Base-by-base conservation (phyloP, 2,113 vertebrate species). In the Columba livia region DNA sequence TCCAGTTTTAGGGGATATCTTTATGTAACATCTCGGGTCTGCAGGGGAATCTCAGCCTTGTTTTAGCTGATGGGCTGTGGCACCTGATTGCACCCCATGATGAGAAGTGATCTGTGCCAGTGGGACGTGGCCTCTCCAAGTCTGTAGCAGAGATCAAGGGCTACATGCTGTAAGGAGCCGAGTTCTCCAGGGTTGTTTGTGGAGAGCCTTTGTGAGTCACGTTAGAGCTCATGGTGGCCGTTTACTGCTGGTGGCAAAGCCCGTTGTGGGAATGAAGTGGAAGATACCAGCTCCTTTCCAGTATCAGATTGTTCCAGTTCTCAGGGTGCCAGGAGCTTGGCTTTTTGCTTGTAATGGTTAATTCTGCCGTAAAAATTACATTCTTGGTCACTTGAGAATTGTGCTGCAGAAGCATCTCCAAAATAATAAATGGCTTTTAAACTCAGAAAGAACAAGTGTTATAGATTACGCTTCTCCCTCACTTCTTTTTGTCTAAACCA, bases 341-440 rank as follows among this genome's bases (percentile, higher is more conserved):
- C 40, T 82, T 87, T 94, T 61, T 89, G 28, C 47, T 88, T 85
- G 32, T 67, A 82, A 71, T 60, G 71, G 89, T 90, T 93, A 90
- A 94, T 92, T 81, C 58, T 95, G 77, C 81, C 90, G 72, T 81
- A 84, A 88, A 92, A 96, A 89, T 67, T 34, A 36, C 10, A 7
- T 90, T 92, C 23, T 57, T 71, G 47, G 83, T 90, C 4, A 0
- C 60, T 56, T 94, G 85, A 77, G 90, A 93, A 64, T 95, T 96
- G 78, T 79, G 84, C 88, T 90, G 88, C 66, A 93, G 74, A 85
- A 72, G 7, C 60, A 57, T 90, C 85, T 97, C 84, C 89, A 91
- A 95, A 96, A 97, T 93, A 96, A 95, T 95, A 89, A 79, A 93
- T 34, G 67, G 44, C 90, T 96, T 96, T 91, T 47, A 90, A 92